These are phyloP conservation scores for Amphibalanus amphitrite DNA, from an alignment of 1,140 invertebrate genomes.

Conservation along the genomic window DNA sequence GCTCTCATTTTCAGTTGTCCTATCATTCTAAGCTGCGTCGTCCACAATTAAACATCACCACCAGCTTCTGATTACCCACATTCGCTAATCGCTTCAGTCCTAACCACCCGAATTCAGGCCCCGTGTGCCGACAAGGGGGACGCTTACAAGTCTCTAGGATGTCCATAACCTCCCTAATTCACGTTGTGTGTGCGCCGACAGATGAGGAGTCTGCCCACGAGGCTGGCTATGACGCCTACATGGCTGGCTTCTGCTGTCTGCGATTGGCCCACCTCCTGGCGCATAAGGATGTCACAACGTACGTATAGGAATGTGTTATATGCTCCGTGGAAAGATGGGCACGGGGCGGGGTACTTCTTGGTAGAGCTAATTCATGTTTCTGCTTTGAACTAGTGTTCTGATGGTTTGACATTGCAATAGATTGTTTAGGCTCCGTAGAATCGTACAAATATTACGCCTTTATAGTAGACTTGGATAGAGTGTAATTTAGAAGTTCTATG, in stretches of 20 bases:
- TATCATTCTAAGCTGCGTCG: conserved; percentile 22
- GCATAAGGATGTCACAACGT: conserved; percentile 16
- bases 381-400: too few relatives aligned
- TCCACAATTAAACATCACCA: conserved; percentile 11
- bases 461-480: too few relatives aligned
- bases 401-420: too few relatives aligned
- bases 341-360: too few relatives aligned
- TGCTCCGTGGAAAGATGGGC: too few relatives aligned
- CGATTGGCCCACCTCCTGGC: conserved; percentile 33
- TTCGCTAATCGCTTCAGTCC: conserved; percentile 5
- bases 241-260: conserved; percentile 45
- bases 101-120: conserved; percentile 8
- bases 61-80: conserved; percentile 3
- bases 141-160: conserved; percentile 22
- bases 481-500: too few relatives aligned
- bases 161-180: not conserved
- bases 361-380: too few relatives aligned
- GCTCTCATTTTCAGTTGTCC: conserved; percentile 22
- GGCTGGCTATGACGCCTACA: conserved; percentile 57
- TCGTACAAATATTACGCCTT: too few relatives aligned
- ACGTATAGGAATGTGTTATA: too few relatives aligned
- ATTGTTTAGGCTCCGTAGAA: too few relatives aligned
- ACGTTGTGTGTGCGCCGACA: not conserved
- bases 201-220: conserved; percentile 38
- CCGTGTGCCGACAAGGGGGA: conserved; percentile 1